Percentiles rank a stretch among this genome's conserved stretches.
Evolutionary conservation across 53 echinoderm and acorn worm genomes (phyloP).

Genomic region (Patiria pectinifera): DNA sequence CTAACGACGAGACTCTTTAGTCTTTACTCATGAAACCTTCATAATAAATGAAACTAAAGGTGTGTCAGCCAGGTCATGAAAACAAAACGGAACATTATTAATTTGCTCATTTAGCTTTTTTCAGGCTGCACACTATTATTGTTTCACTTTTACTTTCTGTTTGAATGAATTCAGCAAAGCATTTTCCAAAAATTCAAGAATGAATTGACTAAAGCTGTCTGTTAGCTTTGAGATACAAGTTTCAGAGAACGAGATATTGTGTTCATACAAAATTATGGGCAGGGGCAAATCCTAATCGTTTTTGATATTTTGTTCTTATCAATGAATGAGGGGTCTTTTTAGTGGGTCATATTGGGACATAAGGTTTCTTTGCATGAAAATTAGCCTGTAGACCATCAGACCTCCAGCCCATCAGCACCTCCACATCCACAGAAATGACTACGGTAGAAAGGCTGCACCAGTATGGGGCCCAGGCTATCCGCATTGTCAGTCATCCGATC

Average conservation of each 20-base stretch:
- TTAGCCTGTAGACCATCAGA: constrained; percentile 58
- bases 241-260: background rate
- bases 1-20: too few species aligned
- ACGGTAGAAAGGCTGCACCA: constrained; percentile 7
- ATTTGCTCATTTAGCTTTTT: too few species aligned
- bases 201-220: background rate
- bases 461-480: constrained; percentile 53
- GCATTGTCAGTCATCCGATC: constrained; percentile 34
- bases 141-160: too few species aligned
- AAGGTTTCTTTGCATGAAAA: constrained; percentile 2
- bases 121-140: too few species aligned
- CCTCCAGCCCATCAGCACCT: constrained; percentile 53
- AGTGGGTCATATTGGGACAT: background rate
- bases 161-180: background rate
- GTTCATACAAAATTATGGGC: background rate
- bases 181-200: constrained; percentile 1
- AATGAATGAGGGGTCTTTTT: background rate
- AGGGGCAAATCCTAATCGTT: background rate
- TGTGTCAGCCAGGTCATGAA: too few species aligned
- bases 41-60: too few species aligned
- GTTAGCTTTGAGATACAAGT: background rate
- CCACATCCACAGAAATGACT: constrained; percentile 52
- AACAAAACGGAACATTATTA: too few species aligned
- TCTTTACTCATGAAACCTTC: too few species aligned
- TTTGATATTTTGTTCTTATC: background rate